Percentiles rank a stretch among this genome's conserved stretches.
Conservation (phyloP, 2,888 invertebrate genomes). For the Zaprionus lineosus region DNA sequence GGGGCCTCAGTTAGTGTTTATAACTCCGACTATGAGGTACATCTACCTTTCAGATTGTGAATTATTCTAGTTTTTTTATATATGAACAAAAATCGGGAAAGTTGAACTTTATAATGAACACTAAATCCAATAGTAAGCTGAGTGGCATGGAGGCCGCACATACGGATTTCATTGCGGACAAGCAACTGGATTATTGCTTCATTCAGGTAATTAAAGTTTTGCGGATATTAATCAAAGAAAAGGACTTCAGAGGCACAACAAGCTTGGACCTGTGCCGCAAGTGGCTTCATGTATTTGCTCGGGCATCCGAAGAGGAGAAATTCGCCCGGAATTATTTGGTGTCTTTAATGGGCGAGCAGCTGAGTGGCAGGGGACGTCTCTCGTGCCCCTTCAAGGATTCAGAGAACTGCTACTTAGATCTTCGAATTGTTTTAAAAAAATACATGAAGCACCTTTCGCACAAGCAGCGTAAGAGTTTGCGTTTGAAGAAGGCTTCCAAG, state of each 20-base stretch:
- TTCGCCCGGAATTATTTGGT: slow-evolving; percentile 22
- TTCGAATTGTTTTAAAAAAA: slow-evolving; percentile 2
- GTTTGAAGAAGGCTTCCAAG: too few relatives aligned
- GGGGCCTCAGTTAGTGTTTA: too few relatives aligned
- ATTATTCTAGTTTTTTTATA: too few relatives aligned
- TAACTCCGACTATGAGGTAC: too few relatives aligned
- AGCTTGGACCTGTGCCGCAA: slow-evolving; percentile 11
- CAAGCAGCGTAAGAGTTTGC: background rate
- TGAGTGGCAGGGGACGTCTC: background rate
- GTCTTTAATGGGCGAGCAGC: slow-evolving; percentile 13
- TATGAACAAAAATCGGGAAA: too few relatives aligned
- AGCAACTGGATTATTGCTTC: background rate
- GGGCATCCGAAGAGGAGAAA: slow-evolving; percentile 18
- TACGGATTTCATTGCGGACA: background rate
- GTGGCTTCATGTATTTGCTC: slow-evolving; percentile 13
- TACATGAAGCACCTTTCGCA: background rate
- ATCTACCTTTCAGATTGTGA: too few relatives aligned
- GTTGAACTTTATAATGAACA: too few relatives aligned
- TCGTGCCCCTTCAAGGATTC: slow-evolving; percentile 11
- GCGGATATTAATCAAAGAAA: background rate
- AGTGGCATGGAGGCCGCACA: background rate
- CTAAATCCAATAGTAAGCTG: background rate
- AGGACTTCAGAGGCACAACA: background rate
- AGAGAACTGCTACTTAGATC: background rate
- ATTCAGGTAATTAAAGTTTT: background rate